Conservation (phyloP, 2,888 invertebrate species). For the Harmothoe impar region DNA sequence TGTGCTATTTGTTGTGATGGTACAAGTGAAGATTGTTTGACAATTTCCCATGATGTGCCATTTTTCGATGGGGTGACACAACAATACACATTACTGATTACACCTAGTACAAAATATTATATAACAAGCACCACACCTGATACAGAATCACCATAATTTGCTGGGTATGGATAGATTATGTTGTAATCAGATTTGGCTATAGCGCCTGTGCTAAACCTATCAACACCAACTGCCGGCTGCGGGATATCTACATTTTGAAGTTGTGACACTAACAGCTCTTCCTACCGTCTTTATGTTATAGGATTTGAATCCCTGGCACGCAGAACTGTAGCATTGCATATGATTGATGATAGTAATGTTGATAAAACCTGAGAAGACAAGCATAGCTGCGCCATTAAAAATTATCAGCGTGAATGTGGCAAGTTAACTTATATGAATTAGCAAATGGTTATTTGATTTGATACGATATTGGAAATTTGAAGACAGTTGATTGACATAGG, state of each 20-base stretch:
- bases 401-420: no score
- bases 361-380: no score
- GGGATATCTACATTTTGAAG: not conserved
- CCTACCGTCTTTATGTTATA: not conserved
- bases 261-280: not conserved
- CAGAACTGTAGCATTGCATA: no score
- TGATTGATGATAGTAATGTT: no score
- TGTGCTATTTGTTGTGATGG: no score
- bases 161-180: not conserved
- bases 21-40: not conserved
- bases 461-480: no score
- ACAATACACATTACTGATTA: not conserved
- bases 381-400: no score
- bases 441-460: no score
- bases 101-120: not conserved
- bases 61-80: not conserved
- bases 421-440: no score
- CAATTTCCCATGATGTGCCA: not conserved
- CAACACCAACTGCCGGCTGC: not conserved
- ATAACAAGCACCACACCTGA: not conserved
- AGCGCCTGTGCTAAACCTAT: not conserved
- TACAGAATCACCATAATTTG: not conserved
- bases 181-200: not conserved
- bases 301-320: no score
- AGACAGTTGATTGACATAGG: no score